Base-by-base conservation (phyloP, 2,113 vertebrate species). In the Cynoglossus semilaevis region DNA sequence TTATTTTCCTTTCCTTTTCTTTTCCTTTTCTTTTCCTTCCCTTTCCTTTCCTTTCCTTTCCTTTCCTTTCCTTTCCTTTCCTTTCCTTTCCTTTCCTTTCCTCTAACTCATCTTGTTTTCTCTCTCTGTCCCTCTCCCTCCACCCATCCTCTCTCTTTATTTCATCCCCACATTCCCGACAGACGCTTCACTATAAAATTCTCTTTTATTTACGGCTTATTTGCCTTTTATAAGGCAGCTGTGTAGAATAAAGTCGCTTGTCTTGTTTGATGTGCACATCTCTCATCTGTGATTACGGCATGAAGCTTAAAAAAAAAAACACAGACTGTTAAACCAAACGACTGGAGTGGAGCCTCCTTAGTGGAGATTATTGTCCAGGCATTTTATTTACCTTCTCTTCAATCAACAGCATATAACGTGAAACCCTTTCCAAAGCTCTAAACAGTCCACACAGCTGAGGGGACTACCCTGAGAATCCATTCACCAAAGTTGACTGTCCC, bases 191-290 rank as follows among this genome's bases (percentile, higher is more conserved):
- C 90, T 90, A 90, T 91, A 90, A 90, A 90, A 90, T 91, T 91
- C 89, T 76, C 88, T 91, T 89, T 90, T 90, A 90, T 91, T 91
- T 85, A 89, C 82, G 56, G 86, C 87, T 88, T 90, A 83, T 90
- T 90, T 88, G 84, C 84, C 88, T 90, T 85, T 89, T 88, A 89
- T 87, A 88, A 87, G 82, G 87, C 84, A 83, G 74, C 86, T 81
- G 85, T 77, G 85, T 72, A 81, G 79, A 82, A 79, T 81, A 83
- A 84, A 83, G 85, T 86, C 78, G 72, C 86, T 83, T 80, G 46
- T 72, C 79, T 83, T 67, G 83, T 90, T 90, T 89, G 89, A 91
- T 90, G 88, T 89, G 81, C 74, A 64, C 81, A 81, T 84, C 81
- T 86, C 85, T 87, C 85, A 82, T 86, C 82, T 81, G 80, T 85